A percentile compares a stretch with the other conserved stretches of the same genome.
These are phyloP conservation scores for Pseudorasbora parva DNA, from an alignment of 2,113 vertebrate species.

Conservation along the genomic window DNA sequence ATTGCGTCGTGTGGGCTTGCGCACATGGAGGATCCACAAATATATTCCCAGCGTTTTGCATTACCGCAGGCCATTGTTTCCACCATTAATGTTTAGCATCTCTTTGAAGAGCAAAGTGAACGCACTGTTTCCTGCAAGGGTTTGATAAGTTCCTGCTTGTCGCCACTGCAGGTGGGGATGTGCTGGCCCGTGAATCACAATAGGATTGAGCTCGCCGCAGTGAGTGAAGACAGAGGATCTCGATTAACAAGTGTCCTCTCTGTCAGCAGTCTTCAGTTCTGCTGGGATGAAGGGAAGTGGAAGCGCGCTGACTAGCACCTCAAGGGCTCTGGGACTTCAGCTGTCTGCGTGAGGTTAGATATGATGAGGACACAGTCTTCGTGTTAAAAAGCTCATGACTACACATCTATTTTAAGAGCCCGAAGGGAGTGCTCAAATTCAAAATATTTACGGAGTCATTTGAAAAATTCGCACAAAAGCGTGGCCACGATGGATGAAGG, in stretches of 20 bases:
- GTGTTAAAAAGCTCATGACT: slow-evolving; percentile 19
- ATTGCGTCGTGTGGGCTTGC: slow-evolving; percentile 24
- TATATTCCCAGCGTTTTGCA: slow-evolving; percentile 5
- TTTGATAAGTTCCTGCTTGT: slow-evolving; percentile 38
- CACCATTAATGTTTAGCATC: slow-evolving; percentile 27
- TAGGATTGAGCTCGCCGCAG: slow-evolving; percentile 1
- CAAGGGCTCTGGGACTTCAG: slow-evolving; percentile 11
- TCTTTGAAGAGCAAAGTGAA: slow-evolving; percentile 45
- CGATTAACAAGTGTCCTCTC: slow-evolving; percentile 42
- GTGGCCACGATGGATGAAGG: not conserved
- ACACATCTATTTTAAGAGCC: slow-evolving; percentile 11
- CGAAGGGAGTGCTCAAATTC: slow-evolving; percentile 1
- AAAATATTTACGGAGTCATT: slow-evolving; percentile 4
- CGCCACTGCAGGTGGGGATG: slow-evolving; percentile 7
- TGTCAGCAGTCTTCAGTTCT: slow-evolving; percentile 30
- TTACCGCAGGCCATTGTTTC: slow-evolving; percentile 29
- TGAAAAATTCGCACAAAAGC: not conserved
- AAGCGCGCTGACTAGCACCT: slow-evolving; percentile 18
- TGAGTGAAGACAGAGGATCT: slow-evolving; percentile 31
- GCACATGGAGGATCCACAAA: not conserved
- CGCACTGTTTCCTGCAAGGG: not conserved
- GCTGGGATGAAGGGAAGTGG: slow-evolving; percentile 24
- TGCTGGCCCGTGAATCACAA: slow-evolving; percentile 38
- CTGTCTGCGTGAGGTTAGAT: slow-evolving; percentile 28
- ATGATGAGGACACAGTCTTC: slow-evolving; percentile 30